Conservation (phyloP, 2,113 vertebrate genomes). For the Arothron firmamentum region DNA sequence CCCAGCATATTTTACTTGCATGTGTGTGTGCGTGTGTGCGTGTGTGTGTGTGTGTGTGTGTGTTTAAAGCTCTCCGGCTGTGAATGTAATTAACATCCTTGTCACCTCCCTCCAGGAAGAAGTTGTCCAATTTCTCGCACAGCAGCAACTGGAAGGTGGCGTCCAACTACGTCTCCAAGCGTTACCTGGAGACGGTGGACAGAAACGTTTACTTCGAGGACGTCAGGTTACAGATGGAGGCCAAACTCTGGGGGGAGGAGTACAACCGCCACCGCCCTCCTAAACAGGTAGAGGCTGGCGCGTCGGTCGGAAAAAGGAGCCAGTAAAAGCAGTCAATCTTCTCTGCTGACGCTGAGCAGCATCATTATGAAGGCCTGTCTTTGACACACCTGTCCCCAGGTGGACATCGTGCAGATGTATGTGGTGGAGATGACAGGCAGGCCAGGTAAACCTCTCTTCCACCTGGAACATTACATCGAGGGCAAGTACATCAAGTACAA, state of each 20-base stretch:
- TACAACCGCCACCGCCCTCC: conserved; percentile 94
- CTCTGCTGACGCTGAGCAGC: too few relatives aligned
- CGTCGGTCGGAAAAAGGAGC: too few relatives aligned
- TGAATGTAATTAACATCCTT: neutral
- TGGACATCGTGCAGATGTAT: conserved; percentile 97
- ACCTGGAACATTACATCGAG: conserved; percentile 97
- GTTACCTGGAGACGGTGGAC: conserved; percentile 86
- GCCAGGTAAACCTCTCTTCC: conserved; percentile 84
- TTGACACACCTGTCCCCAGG: conserved; percentile 67
- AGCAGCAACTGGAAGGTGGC: conserved; percentile 92
- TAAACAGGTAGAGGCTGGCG: conserved; percentile 81
- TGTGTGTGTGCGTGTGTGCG: too few relatives aligned
- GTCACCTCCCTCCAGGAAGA: conserved; percentile 80
- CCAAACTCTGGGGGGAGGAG: conserved; percentile 97
- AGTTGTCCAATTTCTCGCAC: conserved; percentile 93
- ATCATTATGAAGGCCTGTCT: too few relatives aligned
- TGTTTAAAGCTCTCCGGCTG: too few relatives aligned
- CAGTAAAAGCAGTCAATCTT: too few relatives aligned
- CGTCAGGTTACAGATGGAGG: conserved; percentile 94
- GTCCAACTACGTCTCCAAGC: conserved; percentile 92
- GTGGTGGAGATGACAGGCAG: conserved; percentile 85
- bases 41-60: too few relatives aligned
- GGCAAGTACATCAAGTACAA: conserved; percentile 99
- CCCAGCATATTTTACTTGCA: too few relatives aligned
- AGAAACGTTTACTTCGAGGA: conserved; percentile 94